phyloP scores from a whole-genome alignment of 1,140 invertebrate species.

The Ectropis grisescens region DNA sequence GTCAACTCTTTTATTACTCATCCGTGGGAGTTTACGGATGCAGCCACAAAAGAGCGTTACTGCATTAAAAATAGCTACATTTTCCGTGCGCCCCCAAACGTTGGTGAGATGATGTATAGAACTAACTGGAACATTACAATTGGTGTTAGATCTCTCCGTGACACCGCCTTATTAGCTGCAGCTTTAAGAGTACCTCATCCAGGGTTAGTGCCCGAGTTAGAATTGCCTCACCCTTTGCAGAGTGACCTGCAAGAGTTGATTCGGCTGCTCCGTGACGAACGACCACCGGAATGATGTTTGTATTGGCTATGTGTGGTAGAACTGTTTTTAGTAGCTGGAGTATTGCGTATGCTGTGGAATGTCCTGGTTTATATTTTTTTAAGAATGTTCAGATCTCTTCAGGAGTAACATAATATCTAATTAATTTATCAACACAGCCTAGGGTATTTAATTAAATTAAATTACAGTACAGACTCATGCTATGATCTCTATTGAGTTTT shows the following conservation, averaged over 20 bases:
- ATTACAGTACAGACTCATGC: too few relatives aligned
- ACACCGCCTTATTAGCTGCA: conserved; percentile 25
- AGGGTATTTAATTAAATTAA: too few relatives aligned
- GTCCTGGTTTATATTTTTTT: too few relatives aligned
- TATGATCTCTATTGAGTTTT: too few relatives aligned
- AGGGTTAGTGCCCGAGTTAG: conserved; percentile 17
- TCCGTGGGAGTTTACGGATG: conserved; percentile 81
- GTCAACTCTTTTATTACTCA: conserved; percentile 80
- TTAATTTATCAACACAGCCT: too few relatives aligned
- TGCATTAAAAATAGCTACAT: conserved; percentile 54
- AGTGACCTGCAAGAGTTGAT: conserved; percentile 27
- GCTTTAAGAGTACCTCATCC: conserved; percentile 18
- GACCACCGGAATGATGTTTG: too few relatives aligned
- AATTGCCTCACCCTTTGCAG: conserved; percentile 25
- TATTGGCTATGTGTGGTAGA: too few relatives aligned
- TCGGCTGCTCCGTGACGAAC: too few relatives aligned
- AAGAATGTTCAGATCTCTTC: too few relatives aligned
- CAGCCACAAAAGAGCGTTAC: conserved; percentile 72
- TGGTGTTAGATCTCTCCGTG: conserved; percentile 27
- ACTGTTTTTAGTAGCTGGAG: too few relatives aligned
- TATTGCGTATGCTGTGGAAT: too few relatives aligned
- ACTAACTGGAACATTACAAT: conserved; percentile 55
- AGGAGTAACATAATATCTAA: too few relatives aligned
- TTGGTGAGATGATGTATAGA: conserved; percentile 35
- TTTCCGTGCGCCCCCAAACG: conserved; percentile 29